phyloP scores from a whole-genome alignment of 2,888 invertebrate genomes.

The Caenorhabditis sp. region DNA sequence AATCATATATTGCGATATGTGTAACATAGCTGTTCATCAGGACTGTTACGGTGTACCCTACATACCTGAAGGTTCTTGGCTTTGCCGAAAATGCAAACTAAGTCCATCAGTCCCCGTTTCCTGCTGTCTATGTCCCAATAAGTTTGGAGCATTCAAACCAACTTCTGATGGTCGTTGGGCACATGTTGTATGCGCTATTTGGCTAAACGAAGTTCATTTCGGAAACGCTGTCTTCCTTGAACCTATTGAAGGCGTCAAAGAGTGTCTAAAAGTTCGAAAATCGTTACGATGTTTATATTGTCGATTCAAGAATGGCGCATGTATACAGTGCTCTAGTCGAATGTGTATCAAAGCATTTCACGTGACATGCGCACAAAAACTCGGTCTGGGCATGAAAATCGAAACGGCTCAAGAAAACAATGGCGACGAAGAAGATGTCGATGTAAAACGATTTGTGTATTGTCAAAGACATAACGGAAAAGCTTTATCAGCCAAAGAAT shows the following conservation, averaged over 20 bases:
- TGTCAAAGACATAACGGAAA: slow-evolving; percentile 49
- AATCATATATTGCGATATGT: slow-evolving; percentile 99
- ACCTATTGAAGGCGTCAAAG: slow-evolving; percentile 84
- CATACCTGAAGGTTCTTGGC: slow-evolving; percentile 96
- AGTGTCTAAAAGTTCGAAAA: slow-evolving; percentile 77
- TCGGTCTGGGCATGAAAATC: slow-evolving; percentile 87
- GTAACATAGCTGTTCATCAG: slow-evolving; percentile 97
- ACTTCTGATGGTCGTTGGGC: slow-evolving; percentile 92
- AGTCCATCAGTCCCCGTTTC: slow-evolving; percentile 92
- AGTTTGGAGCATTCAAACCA: slow-evolving; percentile 97
- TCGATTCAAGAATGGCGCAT: slow-evolving; percentile 56
- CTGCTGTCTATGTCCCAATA: slow-evolving; percentile 96
- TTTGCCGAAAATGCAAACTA: slow-evolving; percentile 92
- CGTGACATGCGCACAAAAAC: slow-evolving; percentile 96
- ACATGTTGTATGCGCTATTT: slow-evolving; percentile 96
- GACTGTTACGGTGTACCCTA: slow-evolving; percentile 94
- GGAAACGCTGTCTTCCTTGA: slow-evolving; percentile 87
- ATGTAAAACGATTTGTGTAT: slow-evolving; percentile 51
- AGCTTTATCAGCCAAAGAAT: slow-evolving; percentile 14
- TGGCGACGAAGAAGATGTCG: slow-evolving; percentile 13
- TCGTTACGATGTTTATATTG: slow-evolving; percentile 96
- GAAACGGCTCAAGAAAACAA: slow-evolving; percentile 4
- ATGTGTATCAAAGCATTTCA: slow-evolving; percentile 83
- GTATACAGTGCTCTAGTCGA: slow-evolving; percentile 53
- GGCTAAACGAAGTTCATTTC: slow-evolving; percentile 92